Conservation (phyloP, 2,888 invertebrate genomes). For the Crossocerus cetratus region DNA sequence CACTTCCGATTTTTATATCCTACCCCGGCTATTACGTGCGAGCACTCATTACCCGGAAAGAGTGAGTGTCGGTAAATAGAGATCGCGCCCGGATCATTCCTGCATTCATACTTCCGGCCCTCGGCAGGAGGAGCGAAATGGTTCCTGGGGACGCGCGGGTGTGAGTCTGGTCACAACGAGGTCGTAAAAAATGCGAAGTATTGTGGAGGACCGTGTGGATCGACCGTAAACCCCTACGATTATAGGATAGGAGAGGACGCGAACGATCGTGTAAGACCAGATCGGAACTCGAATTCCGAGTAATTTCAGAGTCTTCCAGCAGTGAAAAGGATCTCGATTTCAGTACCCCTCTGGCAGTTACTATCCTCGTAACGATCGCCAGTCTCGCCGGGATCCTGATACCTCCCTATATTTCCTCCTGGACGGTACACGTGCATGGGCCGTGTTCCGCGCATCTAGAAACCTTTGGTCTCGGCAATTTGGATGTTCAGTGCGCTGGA, state of each 20-base stretch:
- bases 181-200: slow-evolving; percentile 21
- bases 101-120: too few species aligned
- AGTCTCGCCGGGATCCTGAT: too few species aligned
- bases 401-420: too few species aligned
- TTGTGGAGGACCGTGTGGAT: not conserved
- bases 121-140: not conserved
- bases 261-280: not conserved
- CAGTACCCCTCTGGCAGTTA: too few species aligned
- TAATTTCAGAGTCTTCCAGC: not conserved
- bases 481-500: too few species aligned
- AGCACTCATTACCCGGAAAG: not conserved
- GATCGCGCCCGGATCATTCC: too few species aligned
- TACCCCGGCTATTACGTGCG: not conserved
- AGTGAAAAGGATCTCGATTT: too few species aligned
- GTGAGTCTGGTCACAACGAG: slow-evolving; percentile 7
- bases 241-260: not conserved
- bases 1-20: not conserved
- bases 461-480: too few species aligned
- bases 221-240: slow-evolving; percentile 9
- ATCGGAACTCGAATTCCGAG: not conserved
- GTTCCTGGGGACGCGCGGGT: slow-evolving; percentile 1
- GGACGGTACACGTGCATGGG: too few species aligned
- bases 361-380: too few species aligned
- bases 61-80: not conserved
- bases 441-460: too few species aligned